phyloP scores from a whole-genome alignment of 1,140 invertebrate species.

The Luehdorfia chinensis region DNA sequence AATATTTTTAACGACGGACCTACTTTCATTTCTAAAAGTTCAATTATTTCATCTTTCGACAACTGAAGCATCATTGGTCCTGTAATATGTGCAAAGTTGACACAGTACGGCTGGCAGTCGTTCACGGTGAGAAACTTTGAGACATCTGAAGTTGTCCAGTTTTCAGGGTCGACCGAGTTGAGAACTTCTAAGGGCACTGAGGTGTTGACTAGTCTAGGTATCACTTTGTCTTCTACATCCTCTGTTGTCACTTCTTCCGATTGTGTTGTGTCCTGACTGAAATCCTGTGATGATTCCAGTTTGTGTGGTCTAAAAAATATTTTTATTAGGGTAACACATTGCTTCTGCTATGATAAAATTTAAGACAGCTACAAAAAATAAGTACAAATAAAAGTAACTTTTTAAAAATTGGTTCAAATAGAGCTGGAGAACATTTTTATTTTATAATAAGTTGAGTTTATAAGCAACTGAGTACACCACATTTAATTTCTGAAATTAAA shows the following conservation, averaged over 20 bases:
- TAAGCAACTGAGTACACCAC: too few species aligned
- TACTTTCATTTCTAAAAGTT: slow-evolving; percentile 93
- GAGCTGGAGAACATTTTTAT: too few species aligned
- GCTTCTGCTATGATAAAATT: too few species aligned
- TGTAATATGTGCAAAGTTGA: slow-evolving; percentile 90
- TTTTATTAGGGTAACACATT: too few species aligned
- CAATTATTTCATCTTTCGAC: slow-evolving; percentile 93
- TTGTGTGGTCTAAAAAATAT: slow-evolving; percentile 26
- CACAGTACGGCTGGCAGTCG: slow-evolving; percentile 92
- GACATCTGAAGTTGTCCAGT: slow-evolving; percentile 91
- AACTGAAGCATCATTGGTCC: slow-evolving; percentile 88
- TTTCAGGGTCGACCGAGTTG: slow-evolving; percentile 58
- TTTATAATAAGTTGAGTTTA: too few species aligned
- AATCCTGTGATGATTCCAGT: slow-evolving; percentile 27
- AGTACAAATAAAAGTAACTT: too few species aligned
- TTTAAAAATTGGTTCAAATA: too few species aligned
- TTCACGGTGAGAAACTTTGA: slow-evolving; percentile 92
- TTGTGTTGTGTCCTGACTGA: slow-evolving; percentile 26
- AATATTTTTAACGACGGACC: slow-evolving; percentile 96
- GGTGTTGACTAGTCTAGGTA: slow-evolving; percentile 82
- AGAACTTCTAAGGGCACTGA: slow-evolving; percentile 54
- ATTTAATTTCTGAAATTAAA: too few species aligned
- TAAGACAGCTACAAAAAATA: too few species aligned
- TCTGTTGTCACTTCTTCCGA: slow-evolving; percentile 31
- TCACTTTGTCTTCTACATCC: slow-evolving; percentile 77